A percentile compares a stretch with the other conserved stretches of the same genome.
phyloP scores from a whole-genome alignment of 2,888 invertebrate species.

The Calephelis perditalis region DNA sequence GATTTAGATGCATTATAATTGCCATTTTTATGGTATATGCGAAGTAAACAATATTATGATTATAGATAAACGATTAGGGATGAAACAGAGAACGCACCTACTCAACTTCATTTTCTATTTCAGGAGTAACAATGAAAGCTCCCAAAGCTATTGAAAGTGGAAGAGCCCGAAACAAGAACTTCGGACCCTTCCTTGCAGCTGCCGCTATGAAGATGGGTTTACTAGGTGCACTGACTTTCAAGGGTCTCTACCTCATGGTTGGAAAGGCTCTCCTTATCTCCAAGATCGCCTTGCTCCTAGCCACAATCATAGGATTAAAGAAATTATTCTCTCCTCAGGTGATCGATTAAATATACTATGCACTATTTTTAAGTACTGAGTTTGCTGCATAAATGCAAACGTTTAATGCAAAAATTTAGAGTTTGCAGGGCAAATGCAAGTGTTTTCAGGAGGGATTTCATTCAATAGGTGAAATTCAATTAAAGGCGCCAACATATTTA shows the following conservation, averaged over 20 bases:
- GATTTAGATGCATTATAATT: no score
- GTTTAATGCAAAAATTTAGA: no score
- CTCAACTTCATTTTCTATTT: conserved; percentile 36
- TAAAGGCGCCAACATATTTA: no score
- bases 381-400: no score
- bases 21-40: no score
- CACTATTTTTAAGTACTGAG: conserved; percentile 14
- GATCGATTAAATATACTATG: conserved; percentile 41
- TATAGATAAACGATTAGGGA: neutral
- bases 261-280: conserved; percentile 91
- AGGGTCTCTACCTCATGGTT: conserved; percentile 87
- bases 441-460: no score
- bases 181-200: conserved; percentile 85
- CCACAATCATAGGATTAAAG: conserved; percentile 89
- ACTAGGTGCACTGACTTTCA: conserved; percentile 88
- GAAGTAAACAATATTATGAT: no score
- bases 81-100: neutral
- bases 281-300: conserved; percentile 89
- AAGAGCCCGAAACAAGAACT: conserved; percentile 85
- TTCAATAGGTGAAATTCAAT: no score
- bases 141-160: conserved; percentile 79
- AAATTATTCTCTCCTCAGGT: conserved; percentile 86
- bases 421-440: no score
- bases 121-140: conserved; percentile 83
- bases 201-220: conserved; percentile 89